These are phyloP conservation scores for Eulemur albifrons DNA, from an alignment of 2,797 vertebrate genomes.

Conservation along the genomic window DNA sequence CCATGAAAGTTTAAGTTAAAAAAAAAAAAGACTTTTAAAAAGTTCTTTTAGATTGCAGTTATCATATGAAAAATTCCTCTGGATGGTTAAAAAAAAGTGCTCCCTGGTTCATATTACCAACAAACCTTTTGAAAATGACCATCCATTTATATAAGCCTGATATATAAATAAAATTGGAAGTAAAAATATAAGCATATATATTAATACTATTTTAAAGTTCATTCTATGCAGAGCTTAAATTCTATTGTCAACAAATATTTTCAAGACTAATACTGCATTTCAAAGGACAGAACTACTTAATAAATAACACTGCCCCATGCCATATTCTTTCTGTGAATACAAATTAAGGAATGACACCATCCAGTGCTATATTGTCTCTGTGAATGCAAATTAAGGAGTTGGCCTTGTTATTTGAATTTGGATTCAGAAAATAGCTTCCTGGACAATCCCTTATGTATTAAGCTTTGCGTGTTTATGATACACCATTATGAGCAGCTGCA, in stretches of 20 bases:
- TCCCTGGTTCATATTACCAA: background rate
- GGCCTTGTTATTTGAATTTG: constrained; percentile 44
- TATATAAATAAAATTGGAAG: constrained; percentile 31
- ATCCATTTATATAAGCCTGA: background rate
- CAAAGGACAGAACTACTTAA: constrained; percentile 50
- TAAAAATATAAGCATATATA: background rate
- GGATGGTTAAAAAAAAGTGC: background rate
- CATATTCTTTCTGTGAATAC: constrained; percentile 42
- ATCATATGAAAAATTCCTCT: background rate
- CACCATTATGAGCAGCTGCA: background rate
- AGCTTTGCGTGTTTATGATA: background rate
- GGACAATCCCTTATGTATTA: background rate
- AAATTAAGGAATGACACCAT: constrained; percentile 34
- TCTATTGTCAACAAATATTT: constrained; percentile 23
- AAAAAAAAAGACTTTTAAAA: background rate
- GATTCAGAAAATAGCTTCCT: constrained; percentile 15
- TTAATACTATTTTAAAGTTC: background rate
- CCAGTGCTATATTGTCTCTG: background rate
- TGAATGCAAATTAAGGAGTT: constrained; percentile 51
- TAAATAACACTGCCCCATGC: background rate
- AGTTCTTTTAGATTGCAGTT: background rate
- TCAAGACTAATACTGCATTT: constrained; percentile 33
- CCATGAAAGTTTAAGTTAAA: background rate
- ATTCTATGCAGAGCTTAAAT: constrained; percentile 14
- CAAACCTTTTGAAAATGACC: constrained; percentile 3